Conservation (phyloP, 2,797 vertebrate species). For the Neopelma chrysocephalum region DNA sequence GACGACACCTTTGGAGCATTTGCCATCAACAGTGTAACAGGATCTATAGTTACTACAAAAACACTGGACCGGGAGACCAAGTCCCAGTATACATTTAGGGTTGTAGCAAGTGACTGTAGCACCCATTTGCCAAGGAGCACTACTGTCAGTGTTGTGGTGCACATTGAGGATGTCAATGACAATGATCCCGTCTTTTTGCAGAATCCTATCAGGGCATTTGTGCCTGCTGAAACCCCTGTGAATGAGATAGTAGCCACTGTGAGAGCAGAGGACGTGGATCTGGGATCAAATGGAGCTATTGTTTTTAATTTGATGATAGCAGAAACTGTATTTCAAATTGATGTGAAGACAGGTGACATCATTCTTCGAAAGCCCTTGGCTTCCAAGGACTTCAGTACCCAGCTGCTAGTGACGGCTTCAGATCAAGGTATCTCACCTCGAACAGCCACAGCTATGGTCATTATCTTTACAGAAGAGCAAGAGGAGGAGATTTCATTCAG, state of each 20-base stretch:
- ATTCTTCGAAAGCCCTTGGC: constrained; percentile 74
- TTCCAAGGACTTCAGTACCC: constrained; percentile 74
- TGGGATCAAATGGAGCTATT: constrained; percentile 84
- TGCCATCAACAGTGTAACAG: constrained; percentile 76
- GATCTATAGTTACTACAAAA: constrained; percentile 76
- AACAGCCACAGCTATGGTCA: constrained; percentile 82
- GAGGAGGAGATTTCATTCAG: constrained; percentile 81
- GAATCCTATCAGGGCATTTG: constrained; percentile 78
- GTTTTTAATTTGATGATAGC: constrained; percentile 73
- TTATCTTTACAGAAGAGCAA: constrained; percentile 81
- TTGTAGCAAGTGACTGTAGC: constrained; percentile 83
- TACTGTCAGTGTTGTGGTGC: constrained; percentile 76
- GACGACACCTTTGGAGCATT: constrained; percentile 83
- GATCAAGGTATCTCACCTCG: constrained; percentile 82
- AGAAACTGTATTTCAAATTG: constrained; percentile 80
- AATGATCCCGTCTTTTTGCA: constrained; percentile 83
- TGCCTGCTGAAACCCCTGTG: constrained; percentile 69
- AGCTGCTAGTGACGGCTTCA: constrained; percentile 78
- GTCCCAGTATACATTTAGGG: constrained; percentile 80
- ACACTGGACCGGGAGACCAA: constrained; percentile 83
- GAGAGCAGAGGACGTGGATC: constrained; percentile 81
- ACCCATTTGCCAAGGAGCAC: constrained; percentile 79
- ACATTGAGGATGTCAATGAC: constrained; percentile 89
- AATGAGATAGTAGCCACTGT: constrained; percentile 78
- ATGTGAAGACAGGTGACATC: constrained; percentile 81